Base-by-base conservation (phyloP, 1,140 invertebrate genomes). In the Drosophila miranda region DNA sequence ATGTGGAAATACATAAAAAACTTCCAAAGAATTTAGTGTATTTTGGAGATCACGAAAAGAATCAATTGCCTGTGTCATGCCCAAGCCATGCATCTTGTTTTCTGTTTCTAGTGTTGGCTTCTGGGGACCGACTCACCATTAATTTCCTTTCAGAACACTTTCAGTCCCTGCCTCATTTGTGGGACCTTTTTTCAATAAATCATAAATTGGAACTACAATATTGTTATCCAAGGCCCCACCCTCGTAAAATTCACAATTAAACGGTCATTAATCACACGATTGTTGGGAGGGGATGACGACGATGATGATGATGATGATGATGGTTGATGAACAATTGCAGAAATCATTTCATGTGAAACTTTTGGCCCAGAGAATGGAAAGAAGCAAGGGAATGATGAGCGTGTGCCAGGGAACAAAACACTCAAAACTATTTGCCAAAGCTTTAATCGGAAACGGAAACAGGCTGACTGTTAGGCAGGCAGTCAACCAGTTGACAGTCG, bases 401-500 rank as follows among this genome's bases (percentile, higher is more conserved):
- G n/a, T 16, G 30, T 30, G 60, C 44, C 52, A 21, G 43, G 34
- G 43, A 14, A 58, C 19, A 19, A 30, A 5, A 67, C 69, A 76
- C 53, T 80, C 78, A 75, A 86, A 86, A 86, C 82, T 87, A 87
- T 87, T 11, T 87, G 78, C 75, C 70, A 68, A 68, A 63, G 82
- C 75, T 87, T 87, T 82, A 87, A 87, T 87, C 82, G 82, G 82
- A 87, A 87, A 82, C 82, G 82, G 82, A 87, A 87, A 82, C 82
- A 75, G 82, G 66, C 77, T 81, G 75, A 78, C 78, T 78, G 79
- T 82, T 82, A 78, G 78, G 78, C 78, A 82, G 74, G 69, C 78
- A 82, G 78, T 82, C 78, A 82, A 43, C 78, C 78, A 54, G 69
- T 78, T 82, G 81, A 84, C 81, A 82, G 66, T 70, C 79, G 77